phyloP scores from a whole-genome alignment of 2,113 vertebrate species.

The Cygnus buccinator region DNA sequence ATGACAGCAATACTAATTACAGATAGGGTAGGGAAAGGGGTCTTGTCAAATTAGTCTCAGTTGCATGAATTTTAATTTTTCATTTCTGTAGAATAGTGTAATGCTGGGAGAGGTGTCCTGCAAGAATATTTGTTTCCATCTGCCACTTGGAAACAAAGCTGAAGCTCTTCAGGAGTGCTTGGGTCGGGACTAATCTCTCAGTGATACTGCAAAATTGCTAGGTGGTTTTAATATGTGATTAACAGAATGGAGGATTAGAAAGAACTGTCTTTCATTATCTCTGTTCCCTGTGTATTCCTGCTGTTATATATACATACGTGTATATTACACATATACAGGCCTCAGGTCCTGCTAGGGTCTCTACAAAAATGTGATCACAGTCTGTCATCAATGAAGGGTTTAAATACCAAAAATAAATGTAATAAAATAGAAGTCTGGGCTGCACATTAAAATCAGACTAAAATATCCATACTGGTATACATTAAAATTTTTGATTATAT shows the following conservation, averaged over 20 bases:
- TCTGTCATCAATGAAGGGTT: not conserved
- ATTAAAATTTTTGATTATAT: not conserved
- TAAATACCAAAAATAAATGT: fast-evolving
- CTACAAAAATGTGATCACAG: fast-evolving
- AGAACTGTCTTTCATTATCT: not conserved
- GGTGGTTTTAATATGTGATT: not conserved
- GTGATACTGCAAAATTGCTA: fast-evolving
- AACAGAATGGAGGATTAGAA: not conserved
- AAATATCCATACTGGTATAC: not conserved
- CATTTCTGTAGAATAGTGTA: not conserved
- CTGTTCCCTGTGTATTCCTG: not conserved
- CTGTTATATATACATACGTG: not conserved
- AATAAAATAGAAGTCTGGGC: not conserved
- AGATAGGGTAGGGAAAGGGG: not conserved
- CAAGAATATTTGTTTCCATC: not conserved
- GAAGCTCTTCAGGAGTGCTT: not conserved
- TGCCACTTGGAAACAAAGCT: not conserved
- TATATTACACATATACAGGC: too few relatives aligned
- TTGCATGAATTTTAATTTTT: not conserved
- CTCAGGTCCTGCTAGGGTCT: not conserved
- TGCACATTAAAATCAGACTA: fast-evolving
- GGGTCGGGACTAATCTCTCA: not conserved
- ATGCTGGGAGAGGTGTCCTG: not conserved
- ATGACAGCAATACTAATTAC: not conserved
- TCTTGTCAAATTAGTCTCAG: not conserved